Base-by-base conservation (phyloP, 2,888 invertebrate species). In the Molorchus minor region DNA sequence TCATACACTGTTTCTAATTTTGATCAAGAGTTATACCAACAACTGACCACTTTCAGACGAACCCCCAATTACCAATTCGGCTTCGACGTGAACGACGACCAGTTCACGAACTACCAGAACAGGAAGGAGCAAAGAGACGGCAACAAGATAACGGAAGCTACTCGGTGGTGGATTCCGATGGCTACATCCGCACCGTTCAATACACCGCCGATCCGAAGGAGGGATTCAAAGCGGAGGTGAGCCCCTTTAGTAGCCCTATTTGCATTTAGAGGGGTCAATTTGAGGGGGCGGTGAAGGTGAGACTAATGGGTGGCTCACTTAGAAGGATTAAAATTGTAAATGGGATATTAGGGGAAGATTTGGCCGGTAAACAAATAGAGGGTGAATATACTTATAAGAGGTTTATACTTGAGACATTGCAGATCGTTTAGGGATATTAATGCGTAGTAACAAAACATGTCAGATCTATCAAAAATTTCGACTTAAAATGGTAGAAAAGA, bases 101-200 rank as follows among this genome's bases (percentile, higher is more conserved):
- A 89, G 73, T 89, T 86, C 83, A 92, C 92, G 70, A 92, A 92
- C 84, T 92, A 92, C 80, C 92, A 92, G 79, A 91, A 92, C 81
- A 86, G 92, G 57, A 90, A 92, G 76, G 92, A 92, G 74, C 86
- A 89, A 71, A 85, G 91, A 62, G 90, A 92, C 67, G 91, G 91
- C 64, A 85, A 87, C 73, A 88, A 88, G 72, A 91, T 91, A 80
- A 89, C 89, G 92, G 92, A 64, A 91, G 90, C 62, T 92, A 92
- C 82, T 91, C 90, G 45, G 92, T 92, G 12, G 92, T 92, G n/a
- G 92, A 92, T 80, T 88, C 91, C 45, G 92, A 92, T 71, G 92
- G 92, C 49, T 92, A 88, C 79, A 85, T 92, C 75, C 86, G 91
- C 71, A 91, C 91, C 38, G 91, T 92, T 52, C 90, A 88, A 19